Conservation (phyloP, 2,888 invertebrate species). For the Branchipolynoe longqiensis region DNA sequence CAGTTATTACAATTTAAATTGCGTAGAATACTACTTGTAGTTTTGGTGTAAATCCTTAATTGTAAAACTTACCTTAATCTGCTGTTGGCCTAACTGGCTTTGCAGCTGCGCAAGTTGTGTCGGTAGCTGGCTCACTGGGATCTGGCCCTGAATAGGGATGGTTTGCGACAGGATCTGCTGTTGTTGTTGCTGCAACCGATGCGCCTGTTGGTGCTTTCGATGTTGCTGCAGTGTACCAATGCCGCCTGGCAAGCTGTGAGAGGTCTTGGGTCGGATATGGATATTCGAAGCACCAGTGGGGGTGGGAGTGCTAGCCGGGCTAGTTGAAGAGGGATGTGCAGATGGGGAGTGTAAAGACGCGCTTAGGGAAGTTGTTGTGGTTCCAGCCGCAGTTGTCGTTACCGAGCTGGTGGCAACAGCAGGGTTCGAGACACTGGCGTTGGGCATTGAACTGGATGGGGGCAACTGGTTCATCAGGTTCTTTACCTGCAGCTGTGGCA, state of each 20-base stretch:
- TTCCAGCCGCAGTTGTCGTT: background rate
- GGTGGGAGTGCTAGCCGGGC: no score
- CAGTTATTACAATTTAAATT: no score
- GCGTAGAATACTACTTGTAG: no score
- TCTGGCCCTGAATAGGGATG: slow-evolving; percentile 24
- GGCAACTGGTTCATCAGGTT: slow-evolving; percentile 25
- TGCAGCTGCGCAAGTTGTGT: slow-evolving; percentile 32
- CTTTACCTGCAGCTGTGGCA: slow-evolving; percentile 44
- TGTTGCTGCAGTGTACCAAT: background rate
- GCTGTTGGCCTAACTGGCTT: slow-evolving; percentile 32
- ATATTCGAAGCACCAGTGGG: background rate
- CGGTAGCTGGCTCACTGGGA: slow-evolving; percentile 37
- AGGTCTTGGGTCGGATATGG: background rate
- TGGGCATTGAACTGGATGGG: background rate
- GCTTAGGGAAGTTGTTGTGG: background rate
- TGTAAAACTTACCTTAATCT: no score
- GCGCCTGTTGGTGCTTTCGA: slow-evolving; percentile 5
- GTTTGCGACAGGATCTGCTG: slow-evolving; percentile 11
- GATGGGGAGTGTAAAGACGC: no score
- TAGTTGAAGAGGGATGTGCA: no score
- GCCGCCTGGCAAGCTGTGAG: no score
- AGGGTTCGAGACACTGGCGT: background rate
- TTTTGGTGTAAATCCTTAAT: no score
- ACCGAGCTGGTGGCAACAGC: background rate
- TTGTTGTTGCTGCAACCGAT: slow-evolving; percentile 6